Conservation (phyloP, 2,888 invertebrate genomes). For the Cataglyphis altisquamis region DNA sequence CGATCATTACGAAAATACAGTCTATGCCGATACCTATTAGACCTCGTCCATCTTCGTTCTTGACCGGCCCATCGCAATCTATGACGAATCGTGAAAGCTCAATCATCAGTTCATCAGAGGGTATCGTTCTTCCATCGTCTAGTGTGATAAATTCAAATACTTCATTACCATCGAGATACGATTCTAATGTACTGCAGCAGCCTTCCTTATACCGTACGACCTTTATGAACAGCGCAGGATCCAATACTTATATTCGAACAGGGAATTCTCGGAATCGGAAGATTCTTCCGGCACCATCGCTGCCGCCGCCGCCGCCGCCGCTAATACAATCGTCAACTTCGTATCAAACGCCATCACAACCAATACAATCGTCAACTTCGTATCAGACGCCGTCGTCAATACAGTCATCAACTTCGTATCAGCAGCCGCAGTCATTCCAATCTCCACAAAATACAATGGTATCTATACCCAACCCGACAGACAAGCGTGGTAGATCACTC, state of each 20-base stretch:
- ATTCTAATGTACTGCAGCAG: neutral
- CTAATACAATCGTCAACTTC: neutral
- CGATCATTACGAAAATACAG: neutral
- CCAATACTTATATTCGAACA: slow-evolving; percentile 50
- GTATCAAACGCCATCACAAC: neutral
- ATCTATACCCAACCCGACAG: slow-evolving; percentile 63
- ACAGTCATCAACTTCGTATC: neutral
- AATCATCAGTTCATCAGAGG: slow-evolving; percentile 55
- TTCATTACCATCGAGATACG: slow-evolving; percentile 25
- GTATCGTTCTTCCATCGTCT: neutral
- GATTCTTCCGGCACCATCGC: neutral
- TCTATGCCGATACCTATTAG: slow-evolving; percentile 10
- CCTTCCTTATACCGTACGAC: slow-evolving; percentile 41
- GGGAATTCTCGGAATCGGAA: neutral
- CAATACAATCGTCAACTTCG: neutral
- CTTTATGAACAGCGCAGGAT: slow-evolving; percentile 53
- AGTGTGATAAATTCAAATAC: neutral
- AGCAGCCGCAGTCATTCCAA: neutral
- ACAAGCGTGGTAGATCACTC: slow-evolving; percentile 24
- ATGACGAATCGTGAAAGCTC: slow-evolving; percentile 71
- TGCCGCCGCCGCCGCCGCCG: neutral
- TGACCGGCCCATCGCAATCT: slow-evolving; percentile 72
- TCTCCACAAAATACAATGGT: slow-evolving; percentile 65
- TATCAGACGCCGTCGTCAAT: neutral
- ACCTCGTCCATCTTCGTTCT: slow-evolving; percentile 59